Conservation (phyloP, 2,113 vertebrate species). For the Oryzias celebensis region DNA sequence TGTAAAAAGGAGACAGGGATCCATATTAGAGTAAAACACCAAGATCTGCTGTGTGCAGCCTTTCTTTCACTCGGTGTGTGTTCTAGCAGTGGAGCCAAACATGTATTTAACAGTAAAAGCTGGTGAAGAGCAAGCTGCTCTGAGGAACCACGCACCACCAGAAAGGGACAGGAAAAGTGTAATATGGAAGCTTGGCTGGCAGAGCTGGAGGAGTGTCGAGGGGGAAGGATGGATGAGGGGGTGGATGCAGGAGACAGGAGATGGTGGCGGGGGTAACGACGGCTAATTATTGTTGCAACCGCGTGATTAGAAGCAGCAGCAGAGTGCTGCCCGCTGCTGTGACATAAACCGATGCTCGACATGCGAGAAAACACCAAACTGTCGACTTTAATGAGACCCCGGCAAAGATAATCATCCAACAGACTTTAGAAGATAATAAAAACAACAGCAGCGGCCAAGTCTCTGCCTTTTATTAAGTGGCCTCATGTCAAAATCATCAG, state of each 20-base stretch:
- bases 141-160: conserved; percentile 1
- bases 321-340: not conserved
- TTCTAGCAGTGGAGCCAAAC: conserved; percentile 30
- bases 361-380: too few species aligned
- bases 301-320: not conserved
- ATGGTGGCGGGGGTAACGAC: conserved; percentile 19
- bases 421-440: too few species aligned
- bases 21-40: too few species aligned
- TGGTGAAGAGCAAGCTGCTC: conserved; percentile 26
- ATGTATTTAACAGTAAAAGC: conserved; percentile 13
- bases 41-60: too few species aligned
- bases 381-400: too few species aligned
- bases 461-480: too few species aligned
- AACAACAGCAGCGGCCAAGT: too few species aligned
- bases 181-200: conserved; percentile 37
- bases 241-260: conserved; percentile 18
- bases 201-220: conserved; percentile 15
- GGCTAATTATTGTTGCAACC: conserved; percentile 3
- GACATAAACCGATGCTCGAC: too few species aligned
- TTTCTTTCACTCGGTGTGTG: conserved; percentile 4
- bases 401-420: too few species aligned
- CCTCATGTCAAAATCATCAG: too few species aligned
- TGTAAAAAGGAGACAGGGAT: too few species aligned
- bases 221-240: conserved; percentile 8
- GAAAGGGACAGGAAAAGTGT: conserved; percentile 16